Percentiles rank a stretch among this genome's conserved stretches.
Evolutionary conservation across 1,140 invertebrate genomes (phyloP).

Genomic region (Neomicropteryx cornuta): DNA sequence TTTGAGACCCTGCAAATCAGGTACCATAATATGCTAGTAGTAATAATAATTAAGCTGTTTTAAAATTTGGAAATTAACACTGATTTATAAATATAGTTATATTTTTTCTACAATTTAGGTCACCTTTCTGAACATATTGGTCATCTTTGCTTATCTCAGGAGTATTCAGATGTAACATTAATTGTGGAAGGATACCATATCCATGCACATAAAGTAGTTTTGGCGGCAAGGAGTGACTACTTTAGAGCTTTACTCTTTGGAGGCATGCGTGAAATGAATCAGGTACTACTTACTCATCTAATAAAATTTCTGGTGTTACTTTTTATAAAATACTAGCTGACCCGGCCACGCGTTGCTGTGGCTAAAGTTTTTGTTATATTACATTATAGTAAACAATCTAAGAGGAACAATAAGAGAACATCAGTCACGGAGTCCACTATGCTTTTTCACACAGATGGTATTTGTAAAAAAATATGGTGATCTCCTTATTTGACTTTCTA

Average conservation of each 20-base stretch:
- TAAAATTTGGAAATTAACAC: slow-evolving; percentile 3
- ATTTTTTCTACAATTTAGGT: slow-evolving; percentile 15
- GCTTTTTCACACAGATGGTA: too few species aligned
- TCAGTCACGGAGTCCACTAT: too few species aligned
- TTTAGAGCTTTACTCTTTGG: slow-evolving; percentile 86
- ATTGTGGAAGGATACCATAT: slow-evolving; percentile 76
- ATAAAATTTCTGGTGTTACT: slow-evolving; percentile 1
- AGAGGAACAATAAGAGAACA: too few species aligned
- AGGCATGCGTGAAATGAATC: slow-evolving; percentile 79
- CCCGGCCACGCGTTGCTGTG: too few species aligned
- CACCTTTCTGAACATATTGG: slow-evolving; percentile 69
- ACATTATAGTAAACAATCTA: too few species aligned
- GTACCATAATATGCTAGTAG: neutral
- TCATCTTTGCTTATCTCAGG: slow-evolving; percentile 70
- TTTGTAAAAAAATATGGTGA: too few species aligned
- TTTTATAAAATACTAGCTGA: too few species aligned
- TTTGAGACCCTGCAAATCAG: neutral
- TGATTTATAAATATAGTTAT: slow-evolving; percentile 4
- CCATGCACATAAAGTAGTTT: slow-evolving; percentile 71
- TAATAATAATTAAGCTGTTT: neutral
- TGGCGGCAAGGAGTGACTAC: slow-evolving; percentile 90
- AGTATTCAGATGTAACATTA: slow-evolving; percentile 86
- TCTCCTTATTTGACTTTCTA: too few species aligned
- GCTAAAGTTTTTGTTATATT: too few species aligned
- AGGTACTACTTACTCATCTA: slow-evolving; percentile 24